Percentiles rank a stretch among this genome's conserved stretches.
Conservation (phyloP, 1,140 invertebrate species). For the Mactra quadrangularis region DNA sequence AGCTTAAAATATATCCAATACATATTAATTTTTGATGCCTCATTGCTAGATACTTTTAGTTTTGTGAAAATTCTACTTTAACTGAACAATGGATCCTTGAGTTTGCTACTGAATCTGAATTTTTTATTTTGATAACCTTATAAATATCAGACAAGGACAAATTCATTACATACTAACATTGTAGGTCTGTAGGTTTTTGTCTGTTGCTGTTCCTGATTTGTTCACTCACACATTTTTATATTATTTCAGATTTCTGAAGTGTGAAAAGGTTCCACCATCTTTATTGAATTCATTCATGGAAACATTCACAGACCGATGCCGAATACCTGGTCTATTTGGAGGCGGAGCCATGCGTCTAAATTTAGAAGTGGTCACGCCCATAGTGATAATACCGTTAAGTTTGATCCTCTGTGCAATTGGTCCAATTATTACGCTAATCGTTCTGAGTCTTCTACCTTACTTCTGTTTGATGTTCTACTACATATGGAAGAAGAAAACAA, state of each 20-base stretch:
- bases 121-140: no score
- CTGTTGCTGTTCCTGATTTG: no score
- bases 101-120: no score
- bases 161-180: no score
- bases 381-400: constrained; percentile 72
- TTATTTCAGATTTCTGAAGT: constrained; percentile 72
- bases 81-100: no score
- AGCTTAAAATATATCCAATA: no score
- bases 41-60: no score
- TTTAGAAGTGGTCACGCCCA: constrained; percentile 74
- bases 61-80: no score
- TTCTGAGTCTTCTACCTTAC: constrained; percentile 69
- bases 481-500: constrained; percentile 58
- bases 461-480: constrained; percentile 74
- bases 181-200: no score
- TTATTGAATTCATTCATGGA: constrained; percentile 33
- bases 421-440: constrained; percentile 63
- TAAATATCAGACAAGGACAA: no score
- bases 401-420: constrained; percentile 73
- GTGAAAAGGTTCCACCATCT: constrained; percentile 43
- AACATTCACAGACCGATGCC: constrained; percentile 64
- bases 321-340: constrained; percentile 75
- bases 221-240: constrained; percentile 10
- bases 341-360: constrained; percentile 73
- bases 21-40: no score